A percentile compares a stretch with the other conserved stretches of the same genome.
Evolutionary conservation across 1,140 invertebrate genomes (phyloP).

Genomic region (Orius insidiosus): DNA sequence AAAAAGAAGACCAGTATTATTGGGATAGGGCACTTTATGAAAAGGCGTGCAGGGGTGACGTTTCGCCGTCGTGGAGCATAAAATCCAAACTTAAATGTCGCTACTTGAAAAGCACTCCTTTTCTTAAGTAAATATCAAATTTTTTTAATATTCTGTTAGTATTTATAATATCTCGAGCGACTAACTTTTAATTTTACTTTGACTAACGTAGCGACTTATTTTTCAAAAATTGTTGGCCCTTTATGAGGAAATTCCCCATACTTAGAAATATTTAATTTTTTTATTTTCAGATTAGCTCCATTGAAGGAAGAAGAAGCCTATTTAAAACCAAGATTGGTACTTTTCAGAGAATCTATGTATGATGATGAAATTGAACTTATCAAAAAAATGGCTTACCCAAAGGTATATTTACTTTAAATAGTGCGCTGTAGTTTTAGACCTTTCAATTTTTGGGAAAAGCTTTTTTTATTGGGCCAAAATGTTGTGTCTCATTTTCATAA

Average conservation of each 20-base stretch:
- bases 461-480: no score
- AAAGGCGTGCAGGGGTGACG: constrained; percentile 77
- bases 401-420: constrained; percentile 26
- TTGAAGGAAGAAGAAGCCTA: constrained; percentile 83
- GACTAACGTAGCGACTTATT: no score
- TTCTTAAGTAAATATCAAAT: constrained; percentile 22
- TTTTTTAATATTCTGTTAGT: background rate
- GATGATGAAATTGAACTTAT: constrained; percentile 80
- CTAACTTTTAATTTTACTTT: background rate
- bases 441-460: no score
- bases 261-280: background rate
- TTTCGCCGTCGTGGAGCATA: constrained; percentile 36
- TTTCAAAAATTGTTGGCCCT: background rate
- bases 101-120: constrained; percentile 44
- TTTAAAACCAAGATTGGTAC: constrained; percentile 64
- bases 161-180: background rate
- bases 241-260: background rate
- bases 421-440: background rate
- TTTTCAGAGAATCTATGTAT: constrained; percentile 78
- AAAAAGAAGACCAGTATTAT: constrained; percentile 23
- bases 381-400: constrained; percentile 68
- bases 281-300: constrained; percentile 60
- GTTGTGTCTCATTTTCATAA: no score
- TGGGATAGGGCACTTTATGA: constrained; percentile 42
- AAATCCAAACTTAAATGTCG: constrained; percentile 51